Base-by-base conservation (phyloP, 2,888 invertebrate genomes). In the Drosophila villosipedis region DNA sequence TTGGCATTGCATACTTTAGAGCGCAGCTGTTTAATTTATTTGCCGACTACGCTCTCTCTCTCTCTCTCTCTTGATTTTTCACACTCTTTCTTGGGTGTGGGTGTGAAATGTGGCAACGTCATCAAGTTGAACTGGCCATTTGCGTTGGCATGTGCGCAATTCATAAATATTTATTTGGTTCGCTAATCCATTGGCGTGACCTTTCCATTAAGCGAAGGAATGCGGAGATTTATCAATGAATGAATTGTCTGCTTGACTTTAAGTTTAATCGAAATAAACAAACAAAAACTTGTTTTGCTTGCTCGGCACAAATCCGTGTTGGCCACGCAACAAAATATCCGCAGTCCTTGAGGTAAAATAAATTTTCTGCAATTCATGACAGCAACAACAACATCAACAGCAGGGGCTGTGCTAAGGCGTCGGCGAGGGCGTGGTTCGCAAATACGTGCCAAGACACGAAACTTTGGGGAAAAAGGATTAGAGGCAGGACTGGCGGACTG, bases 271-370 rank as follows among this genome's bases (percentile, higher is more conserved):
- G 64, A 68, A 77, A 78, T 67, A 81, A 82, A 83, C 64, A 83
- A 89, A 79, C 80, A 80, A 75, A 76, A 76, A 68, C 71, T 71
- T 72, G 76, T 77, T 69, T 69, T 74, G 60, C 54, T 69, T 53
- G 61, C 72, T 47, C 25, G 16, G 16, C 78, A 80, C 69, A 82
- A 83, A 81, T 79, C 79, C 81, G 79, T 76, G 67, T 62, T 70
- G 77, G 66, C 73, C 80, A 62, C 57, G 73, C 47, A 55, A 52
- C 64, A 49, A 71, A 70, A 61, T 55, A 78, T 55, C 66, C 47
- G 7, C 47, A 75, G 76, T 86, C 86, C 87, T 86, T 87, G 87
- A 35, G 89, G 87, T 82, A 76, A 89, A 85, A 89, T 89, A 87
- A 87, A 89, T 87, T 89, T 83, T 62, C 77, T 63, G 68, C 83